These are phyloP conservation scores for Thymelicus lineola DNA, from an alignment of 2,888 invertebrate species.

Conservation along the genomic window DNA sequence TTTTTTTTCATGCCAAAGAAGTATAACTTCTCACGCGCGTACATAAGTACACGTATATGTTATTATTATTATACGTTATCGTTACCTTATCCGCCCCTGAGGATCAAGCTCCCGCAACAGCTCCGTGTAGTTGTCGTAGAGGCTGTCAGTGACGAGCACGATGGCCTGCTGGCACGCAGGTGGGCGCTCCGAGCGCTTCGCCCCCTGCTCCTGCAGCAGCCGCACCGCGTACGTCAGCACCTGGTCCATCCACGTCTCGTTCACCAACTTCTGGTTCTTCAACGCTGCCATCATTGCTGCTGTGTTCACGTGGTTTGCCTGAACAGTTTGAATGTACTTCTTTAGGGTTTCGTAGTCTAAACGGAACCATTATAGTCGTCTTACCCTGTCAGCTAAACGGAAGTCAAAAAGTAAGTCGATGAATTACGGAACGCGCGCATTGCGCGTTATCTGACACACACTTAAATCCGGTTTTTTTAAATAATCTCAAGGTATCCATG, in stretches of 20 bases:
- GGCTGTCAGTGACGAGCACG: constrained; percentile 71
- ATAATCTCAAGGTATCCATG: no score
- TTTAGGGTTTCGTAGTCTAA: no score
- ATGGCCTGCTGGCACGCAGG: constrained; percentile 76
- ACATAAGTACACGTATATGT: no score
- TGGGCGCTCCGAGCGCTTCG: constrained; percentile 51
- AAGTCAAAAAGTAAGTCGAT: no score
- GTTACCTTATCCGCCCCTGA: constrained; percentile 67
- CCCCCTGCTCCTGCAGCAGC: constrained; percentile 57
- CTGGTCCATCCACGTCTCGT: constrained; percentile 63
- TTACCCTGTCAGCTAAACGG: no score
- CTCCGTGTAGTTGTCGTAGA: constrained; percentile 65
- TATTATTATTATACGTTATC: background rate
- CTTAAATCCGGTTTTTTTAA: no score
- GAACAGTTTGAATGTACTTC: background rate
- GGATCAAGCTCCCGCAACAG: constrained; percentile 65
- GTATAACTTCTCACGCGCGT: no score
- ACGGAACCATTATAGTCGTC: no score
- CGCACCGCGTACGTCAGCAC: constrained; percentile 62
- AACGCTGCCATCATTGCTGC: constrained; percentile 75
- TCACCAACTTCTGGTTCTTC: constrained; percentile 54
- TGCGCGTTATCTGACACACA: no score
- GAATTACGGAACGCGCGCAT: no score
- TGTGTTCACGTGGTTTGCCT: constrained; percentile 79
- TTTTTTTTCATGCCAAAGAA: no score